phyloP scores from a whole-genome alignment of 1,140 invertebrate species.

The Calosoma granatense region DNA sequence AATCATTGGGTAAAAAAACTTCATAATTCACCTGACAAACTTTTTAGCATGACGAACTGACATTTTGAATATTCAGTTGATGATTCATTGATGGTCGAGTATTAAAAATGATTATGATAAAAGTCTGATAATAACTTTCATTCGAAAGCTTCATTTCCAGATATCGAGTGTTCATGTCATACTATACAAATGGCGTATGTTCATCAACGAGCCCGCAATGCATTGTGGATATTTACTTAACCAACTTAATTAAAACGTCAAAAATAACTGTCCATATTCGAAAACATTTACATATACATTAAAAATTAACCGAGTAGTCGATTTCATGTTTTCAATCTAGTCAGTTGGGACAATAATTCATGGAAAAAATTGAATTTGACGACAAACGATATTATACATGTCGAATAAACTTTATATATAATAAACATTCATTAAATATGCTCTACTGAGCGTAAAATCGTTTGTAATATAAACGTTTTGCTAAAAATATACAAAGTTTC shows the following conservation, averaged over 20 bases:
- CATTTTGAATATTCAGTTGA: neutral
- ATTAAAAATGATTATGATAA: conserved; percentile 4
- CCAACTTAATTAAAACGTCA: neutral
- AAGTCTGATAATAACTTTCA: conserved; percentile 3
- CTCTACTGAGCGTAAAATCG: too few relatives aligned
- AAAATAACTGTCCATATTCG: neutral
- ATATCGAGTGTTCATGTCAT: conserved; percentile 3
- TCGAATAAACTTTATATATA: too few relatives aligned
- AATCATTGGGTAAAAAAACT: neutral
- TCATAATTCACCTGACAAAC: neutral
- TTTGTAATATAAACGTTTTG: too few relatives aligned
- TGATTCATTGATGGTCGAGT: neutral
- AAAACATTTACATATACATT: neutral
- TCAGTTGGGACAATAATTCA: too few relatives aligned
- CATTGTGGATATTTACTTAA: neutral
- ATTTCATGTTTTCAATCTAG: too few relatives aligned
- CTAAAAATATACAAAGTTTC: too few relatives aligned
- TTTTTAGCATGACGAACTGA: neutral
- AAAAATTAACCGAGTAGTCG: too few relatives aligned
- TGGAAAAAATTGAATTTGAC: too few relatives aligned
- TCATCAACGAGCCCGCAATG: neutral
- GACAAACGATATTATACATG: too few relatives aligned
- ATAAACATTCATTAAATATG: too few relatives aligned
- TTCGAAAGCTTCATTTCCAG: conserved; percentile 5
- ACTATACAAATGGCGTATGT: neutral